Evolutionary conservation across 2,888 invertebrate species (phyloP).

Genomic region (Bombylius discolor): DNA sequence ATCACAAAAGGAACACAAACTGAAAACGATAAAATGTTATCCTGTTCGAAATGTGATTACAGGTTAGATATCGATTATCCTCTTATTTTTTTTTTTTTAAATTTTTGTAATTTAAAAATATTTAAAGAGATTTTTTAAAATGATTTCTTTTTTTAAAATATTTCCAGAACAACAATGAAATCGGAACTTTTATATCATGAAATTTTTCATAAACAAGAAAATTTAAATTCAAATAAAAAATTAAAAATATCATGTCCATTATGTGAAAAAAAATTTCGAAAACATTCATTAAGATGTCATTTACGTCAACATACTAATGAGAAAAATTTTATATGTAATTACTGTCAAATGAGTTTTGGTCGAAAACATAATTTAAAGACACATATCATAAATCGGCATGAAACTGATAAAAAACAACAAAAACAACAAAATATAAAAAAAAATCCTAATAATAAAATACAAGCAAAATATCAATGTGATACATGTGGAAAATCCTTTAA

Average conservation of each 20-base stretch:
- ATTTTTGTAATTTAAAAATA: no score
- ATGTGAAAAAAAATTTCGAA: constrained; percentile 51
- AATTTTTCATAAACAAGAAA: constrained; percentile 43
- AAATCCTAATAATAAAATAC: not conserved
- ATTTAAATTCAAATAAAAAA: constrained; percentile 23
- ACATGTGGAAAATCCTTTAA: constrained; percentile 38
- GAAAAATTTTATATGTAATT: constrained; percentile 51
- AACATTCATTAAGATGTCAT: constrained; percentile 54
- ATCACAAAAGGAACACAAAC: no score
- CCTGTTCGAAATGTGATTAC: not conserved
- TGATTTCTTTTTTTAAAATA: constrained; percentile 11
- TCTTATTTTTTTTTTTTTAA: not conserved
- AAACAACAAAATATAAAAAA: not conserved
- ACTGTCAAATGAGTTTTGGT: constrained; percentile 51
- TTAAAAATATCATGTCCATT: constrained; percentile 51
- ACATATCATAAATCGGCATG: constrained; percentile 46
- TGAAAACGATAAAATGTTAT: not conserved
- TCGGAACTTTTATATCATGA: constrained; percentile 63
- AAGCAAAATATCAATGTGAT: constrained; percentile 26
- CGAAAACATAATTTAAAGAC: constrained; percentile 50
- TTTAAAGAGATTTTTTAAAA: not conserved
- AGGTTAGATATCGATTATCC: not conserved
- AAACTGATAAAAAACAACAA: constrained; percentile 14
- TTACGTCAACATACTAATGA: constrained; percentile 62
- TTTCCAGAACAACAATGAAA: constrained; percentile 42